A percentile compares a stretch with the other conserved stretches of the same genome.
These are phyloP conservation scores for Brachionus calyciflorus DNA, from an alignment of 1,140 invertebrate genomes.

Conservation along the genomic window DNA sequence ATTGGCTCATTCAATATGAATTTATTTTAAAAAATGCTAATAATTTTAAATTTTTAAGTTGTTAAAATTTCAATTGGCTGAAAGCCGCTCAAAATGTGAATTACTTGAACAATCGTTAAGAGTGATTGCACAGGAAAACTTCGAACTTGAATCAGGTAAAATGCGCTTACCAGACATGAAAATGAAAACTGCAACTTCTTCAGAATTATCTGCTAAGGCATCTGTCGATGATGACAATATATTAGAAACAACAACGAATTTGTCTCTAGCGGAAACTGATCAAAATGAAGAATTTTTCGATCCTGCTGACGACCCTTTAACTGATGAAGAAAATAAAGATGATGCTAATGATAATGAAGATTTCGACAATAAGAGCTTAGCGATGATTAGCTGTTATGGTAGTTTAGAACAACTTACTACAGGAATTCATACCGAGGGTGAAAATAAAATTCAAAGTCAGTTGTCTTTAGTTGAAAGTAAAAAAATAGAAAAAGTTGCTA, in stretches of 20 bases:
- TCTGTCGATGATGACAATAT: background rate
- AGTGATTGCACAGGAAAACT: conserved; percentile 42
- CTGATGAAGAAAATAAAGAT: background rate
- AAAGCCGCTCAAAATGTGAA: conserved; percentile 28
- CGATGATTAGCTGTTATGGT: background rate
- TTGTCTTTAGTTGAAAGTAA: background rate
- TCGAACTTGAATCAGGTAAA: conserved; percentile 25
- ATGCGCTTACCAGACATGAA: background rate
- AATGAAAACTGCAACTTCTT: background rate
- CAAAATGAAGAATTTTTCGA: conserved; percentile 36
- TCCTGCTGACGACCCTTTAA: conserved; percentile 3
- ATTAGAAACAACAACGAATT: background rate
- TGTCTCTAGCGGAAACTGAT: background rate
- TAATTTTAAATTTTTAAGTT: background rate
- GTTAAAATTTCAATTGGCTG: background rate
- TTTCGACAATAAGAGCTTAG: background rate
- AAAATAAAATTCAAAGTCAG: conserved; percentile 6
- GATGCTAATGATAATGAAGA: background rate
- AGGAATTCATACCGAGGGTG: background rate
- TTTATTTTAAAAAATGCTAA: no score
- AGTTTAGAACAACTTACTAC: background rate
- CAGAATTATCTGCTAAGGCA: background rate
- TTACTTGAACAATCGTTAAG: conserved; percentile 28
- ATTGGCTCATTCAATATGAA: no score
- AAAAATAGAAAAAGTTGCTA: background rate